Base-by-base conservation (phyloP, 2,113 vertebrate species). In the Hoplias malabaricus region DNA sequence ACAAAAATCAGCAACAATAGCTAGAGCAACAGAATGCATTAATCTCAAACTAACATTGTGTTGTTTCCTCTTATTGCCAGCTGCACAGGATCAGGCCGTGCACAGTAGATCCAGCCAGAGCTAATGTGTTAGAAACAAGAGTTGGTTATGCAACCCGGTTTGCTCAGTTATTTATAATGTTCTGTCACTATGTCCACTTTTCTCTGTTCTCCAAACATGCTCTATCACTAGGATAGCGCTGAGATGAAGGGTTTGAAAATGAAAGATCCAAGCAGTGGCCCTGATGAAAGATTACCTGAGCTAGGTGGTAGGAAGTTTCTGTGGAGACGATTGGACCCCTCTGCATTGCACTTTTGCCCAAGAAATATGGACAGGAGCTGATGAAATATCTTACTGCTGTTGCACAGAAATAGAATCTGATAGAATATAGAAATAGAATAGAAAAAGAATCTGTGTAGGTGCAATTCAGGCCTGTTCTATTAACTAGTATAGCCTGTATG, bases 131-230 rank as follows among this genome's bases (percentile, higher is more conserved):
- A 76, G 73, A 81, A 76, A 73, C 77, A 73, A 68, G 62, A 79
- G 34, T 61, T 81, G 53, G 68, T 76, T 81, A 80, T 69, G 75
- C 79, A 82, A 82, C 73, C 33, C 34, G 29, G 80, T 76, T 82
- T 75, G 66, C 73, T 73, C 61, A 63, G 80, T 78, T 80, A 80
- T 84, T 80, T 80, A 65, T 78, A 78, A 80, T 76, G 71, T 82
- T 66, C 61, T 76, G 69, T 75, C 66, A 75, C 62, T 46, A 42
- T 74, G 72, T 79, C 71, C 61, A 68, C 63, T 59, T 75, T 65
- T 63, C 43, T 63, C 21, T 78, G 59, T 82, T 74, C 65, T 67
- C 38, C 36, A 10, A 48, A 10, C 70, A 75, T 10, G 33, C 48
- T 69, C 34, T 31, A 67, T 68, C 65, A 67, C 6, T 38, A 5